Conservation (phyloP, 2,797 vertebrate genomes). For the Thripadectes ignobilis region DNA sequence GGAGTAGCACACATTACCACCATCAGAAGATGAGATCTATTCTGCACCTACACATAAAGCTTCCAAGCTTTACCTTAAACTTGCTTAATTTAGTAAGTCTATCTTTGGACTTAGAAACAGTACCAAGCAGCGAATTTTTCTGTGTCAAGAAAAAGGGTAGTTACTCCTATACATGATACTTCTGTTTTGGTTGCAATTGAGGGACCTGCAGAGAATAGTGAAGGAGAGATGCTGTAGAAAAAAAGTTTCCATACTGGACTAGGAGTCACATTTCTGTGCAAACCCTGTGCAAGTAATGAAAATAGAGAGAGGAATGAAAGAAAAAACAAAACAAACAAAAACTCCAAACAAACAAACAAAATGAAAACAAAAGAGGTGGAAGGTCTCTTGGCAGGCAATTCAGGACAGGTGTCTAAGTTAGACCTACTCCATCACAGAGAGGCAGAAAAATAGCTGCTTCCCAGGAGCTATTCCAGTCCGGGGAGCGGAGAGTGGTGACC, state of each 20-base stretch:
- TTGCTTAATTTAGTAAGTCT: background rate
- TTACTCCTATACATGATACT: background rate
- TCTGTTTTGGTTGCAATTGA: background rate
- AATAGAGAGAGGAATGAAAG: background rate
- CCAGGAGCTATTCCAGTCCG: background rate
- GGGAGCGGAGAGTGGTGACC: background rate
- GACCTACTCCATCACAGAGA: background rate
- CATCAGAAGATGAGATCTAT: background rate
- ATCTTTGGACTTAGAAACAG: background rate
- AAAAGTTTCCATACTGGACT: background rate
- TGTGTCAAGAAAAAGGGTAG: background rate
- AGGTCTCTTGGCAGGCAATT: background rate
- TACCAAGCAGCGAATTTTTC: background rate
- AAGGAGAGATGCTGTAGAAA: background rate
- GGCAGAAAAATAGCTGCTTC: background rate
- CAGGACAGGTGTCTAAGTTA: background rate
- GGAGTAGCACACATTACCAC: background rate
- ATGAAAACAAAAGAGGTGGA: background rate
- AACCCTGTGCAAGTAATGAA: background rate
- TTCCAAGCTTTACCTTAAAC: background rate
- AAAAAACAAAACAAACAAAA: background rate
- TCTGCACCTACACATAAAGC: background rate
- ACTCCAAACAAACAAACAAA: no score
- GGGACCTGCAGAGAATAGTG: background rate
- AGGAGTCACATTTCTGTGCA: background rate